These are phyloP conservation scores for Hemitrygon akajei DNA, from an alignment of 2,797 vertebrate species.

Conservation along the genomic window DNA sequence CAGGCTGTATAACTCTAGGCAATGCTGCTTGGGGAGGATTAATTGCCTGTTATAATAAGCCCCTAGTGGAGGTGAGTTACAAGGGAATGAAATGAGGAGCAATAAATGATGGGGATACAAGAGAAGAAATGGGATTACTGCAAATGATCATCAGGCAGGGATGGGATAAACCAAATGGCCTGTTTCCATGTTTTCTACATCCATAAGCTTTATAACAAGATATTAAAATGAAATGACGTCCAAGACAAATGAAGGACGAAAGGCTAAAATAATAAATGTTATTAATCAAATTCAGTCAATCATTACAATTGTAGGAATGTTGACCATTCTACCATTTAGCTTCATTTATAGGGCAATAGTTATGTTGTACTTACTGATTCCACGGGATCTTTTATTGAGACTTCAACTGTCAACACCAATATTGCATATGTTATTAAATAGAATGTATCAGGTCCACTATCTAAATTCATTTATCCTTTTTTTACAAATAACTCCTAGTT, in stretches of 20 bases:
- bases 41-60: too few species aligned
- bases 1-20: too few species aligned
- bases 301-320: not conserved
- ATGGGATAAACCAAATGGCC: too few species aligned
- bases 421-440: not conserved
- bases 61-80: too few species aligned
- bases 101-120: too few species aligned
- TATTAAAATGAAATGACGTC: not conserved
- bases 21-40: too few species aligned
- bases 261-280: not conserved
- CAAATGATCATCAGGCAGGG: too few species aligned
- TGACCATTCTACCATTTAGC: not conserved
- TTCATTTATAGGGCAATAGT: too few species aligned
- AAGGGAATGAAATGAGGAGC: too few species aligned
- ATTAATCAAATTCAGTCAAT: not conserved
- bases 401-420: not conserved
- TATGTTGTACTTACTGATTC: not conserved
- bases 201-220: not conserved
- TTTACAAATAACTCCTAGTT: not conserved
- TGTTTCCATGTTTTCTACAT: too few species aligned
- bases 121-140: too few species aligned
- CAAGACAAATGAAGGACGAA: not conserved
- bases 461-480: not conserved
- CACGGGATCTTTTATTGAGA: not conserved
- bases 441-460: not conserved